phyloP scores from a whole-genome alignment of 23 tunicate genomes.

The Phallusia fumigata region DNA sequence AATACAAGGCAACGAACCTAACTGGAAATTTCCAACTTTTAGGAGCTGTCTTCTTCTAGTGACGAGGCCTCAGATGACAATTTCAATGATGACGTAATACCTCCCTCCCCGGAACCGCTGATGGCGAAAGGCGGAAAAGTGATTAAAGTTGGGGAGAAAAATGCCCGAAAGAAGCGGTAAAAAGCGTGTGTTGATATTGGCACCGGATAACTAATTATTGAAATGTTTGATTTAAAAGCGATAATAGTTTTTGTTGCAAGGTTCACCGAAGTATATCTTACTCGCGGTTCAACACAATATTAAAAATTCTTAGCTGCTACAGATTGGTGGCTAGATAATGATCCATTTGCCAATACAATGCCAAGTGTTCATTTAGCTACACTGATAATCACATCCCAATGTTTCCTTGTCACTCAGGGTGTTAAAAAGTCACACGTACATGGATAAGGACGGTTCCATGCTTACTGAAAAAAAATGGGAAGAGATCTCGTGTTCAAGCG shows the following conservation, averaged over 20 bases:
- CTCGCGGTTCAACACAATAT: too few species aligned
- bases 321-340: too few species aligned
- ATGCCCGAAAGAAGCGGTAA: conserved; percentile 35
- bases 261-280: too few species aligned
- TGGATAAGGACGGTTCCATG: conserved; percentile 81
- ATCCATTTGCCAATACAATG: too few species aligned
- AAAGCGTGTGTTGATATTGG: not conserved
- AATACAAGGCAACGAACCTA: too few species aligned
- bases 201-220: too few species aligned
- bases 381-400: not conserved
- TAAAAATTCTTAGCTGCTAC: too few species aligned
- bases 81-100: conserved; percentile 34
- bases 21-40: not conserved
- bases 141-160: conserved; percentile 11
- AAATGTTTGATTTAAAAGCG: too few species aligned
- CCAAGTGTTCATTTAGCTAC: too few species aligned
- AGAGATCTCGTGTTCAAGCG: conserved; percentile 58
- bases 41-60: conserved; percentile 48
- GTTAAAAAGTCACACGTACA: conserved; percentile 55
- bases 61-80: conserved; percentile 50
- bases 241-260: too few species aligned
- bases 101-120: conserved; percentile 52
- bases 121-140: conserved; percentile 9
- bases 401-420: not conserved
- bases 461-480: conserved; percentile 70